Evolutionary conservation across 1,140 invertebrate species (phyloP).

Genomic region (Plectrocnemia conspersa): DNA sequence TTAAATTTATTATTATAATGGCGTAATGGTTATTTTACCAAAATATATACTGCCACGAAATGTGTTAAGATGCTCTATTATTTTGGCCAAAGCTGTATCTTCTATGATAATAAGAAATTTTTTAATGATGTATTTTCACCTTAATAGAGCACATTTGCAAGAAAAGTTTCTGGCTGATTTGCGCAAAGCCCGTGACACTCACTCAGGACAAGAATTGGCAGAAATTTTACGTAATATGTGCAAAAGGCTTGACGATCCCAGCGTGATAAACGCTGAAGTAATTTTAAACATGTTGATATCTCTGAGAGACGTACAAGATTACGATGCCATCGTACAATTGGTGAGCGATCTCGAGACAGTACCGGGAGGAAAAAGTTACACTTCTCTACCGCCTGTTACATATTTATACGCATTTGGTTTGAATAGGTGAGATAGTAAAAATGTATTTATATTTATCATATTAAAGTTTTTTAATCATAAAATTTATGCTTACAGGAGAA

Average conservation of each 20-base stretch:
- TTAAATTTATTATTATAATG: neutral
- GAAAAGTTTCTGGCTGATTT: constrained; percentile 96
- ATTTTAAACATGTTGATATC: constrained; percentile 89
- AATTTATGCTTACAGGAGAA: constrained; percentile 60
- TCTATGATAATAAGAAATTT: no score
- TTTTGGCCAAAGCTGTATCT: no score
- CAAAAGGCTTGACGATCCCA: constrained; percentile 91
- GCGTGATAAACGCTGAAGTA: constrained; percentile 91
- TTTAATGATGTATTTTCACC: constrained; percentile 28
- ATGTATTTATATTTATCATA: neutral
- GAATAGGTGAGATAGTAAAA: constrained; percentile 62
- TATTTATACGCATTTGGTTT: constrained; percentile 96
- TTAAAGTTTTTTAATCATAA: neutral
- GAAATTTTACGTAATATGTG: constrained; percentile 85
- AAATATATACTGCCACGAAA: neutral
- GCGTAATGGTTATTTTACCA: neutral
- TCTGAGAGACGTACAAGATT: constrained; percentile 92
- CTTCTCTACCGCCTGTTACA: constrained; percentile 84
- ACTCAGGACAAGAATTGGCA: constrained; percentile 80
- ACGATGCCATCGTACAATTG: constrained; percentile 96
- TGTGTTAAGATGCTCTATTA: no score
- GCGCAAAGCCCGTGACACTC: constrained; percentile 84
- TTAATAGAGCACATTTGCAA: constrained; percentile 86
- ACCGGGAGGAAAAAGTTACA: constrained; percentile 84
- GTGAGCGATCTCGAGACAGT: constrained; percentile 94